Conservation (phyloP, 2,797 vertebrate genomes). For the Esox lucius region DNA sequence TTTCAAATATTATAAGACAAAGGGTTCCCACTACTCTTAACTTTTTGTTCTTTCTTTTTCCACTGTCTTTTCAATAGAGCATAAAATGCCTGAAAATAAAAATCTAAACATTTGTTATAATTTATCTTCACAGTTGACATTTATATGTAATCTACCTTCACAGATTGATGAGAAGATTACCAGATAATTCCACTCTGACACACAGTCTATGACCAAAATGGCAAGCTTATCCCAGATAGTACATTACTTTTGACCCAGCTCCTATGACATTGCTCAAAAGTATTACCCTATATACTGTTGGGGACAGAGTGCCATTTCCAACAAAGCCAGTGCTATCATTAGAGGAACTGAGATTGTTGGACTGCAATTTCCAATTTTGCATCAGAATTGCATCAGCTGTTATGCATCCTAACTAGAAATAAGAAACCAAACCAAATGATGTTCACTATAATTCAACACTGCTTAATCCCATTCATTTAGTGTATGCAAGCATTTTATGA, state of each 20-base stretch:
- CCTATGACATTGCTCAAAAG: no score
- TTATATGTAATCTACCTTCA: conserved; percentile 37
- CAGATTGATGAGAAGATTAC: conserved; percentile 47
- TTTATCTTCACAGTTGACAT: conserved; percentile 42
- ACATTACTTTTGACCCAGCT: no score
- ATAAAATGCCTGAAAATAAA: no score
- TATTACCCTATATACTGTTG: no score
- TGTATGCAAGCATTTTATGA: no score
- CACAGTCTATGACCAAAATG: conserved; percentile 29
- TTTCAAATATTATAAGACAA: no score
- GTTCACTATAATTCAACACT: not conserved
- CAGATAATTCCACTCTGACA: conserved; percentile 32
- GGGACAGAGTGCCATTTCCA: no score
- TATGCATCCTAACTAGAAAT: conserved; percentile 5
- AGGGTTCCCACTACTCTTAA: no score
- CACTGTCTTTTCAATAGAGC: no score
- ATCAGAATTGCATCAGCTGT: conserved; percentile 9
- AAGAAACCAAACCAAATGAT: not conserved
- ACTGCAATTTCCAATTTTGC: not conserved
- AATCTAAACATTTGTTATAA: not conserved
- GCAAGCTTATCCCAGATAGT: no score
- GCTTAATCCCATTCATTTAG: not conserved
- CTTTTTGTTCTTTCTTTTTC: no score
- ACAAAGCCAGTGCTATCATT: no score
- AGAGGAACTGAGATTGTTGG: conserved; percentile 17